Evolutionary conservation across 2,888 invertebrate genomes (phyloP), one percentile per base, ranked within the genome.

Genomic region (Isoperla grammatica): DNA sequence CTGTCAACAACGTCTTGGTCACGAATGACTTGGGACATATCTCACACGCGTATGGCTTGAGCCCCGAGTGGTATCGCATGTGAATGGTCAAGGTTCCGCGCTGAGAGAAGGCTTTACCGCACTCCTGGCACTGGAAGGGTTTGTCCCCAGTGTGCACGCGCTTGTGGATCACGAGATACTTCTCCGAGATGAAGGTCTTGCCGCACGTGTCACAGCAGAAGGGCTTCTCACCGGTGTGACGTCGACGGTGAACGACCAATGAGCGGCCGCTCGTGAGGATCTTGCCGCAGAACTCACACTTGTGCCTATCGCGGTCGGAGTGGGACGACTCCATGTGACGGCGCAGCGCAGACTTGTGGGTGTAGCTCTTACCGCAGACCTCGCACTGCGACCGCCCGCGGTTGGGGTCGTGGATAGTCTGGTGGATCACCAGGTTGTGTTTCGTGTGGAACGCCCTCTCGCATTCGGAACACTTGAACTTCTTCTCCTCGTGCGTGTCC

Each of bases 51-150:
- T 74, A 75, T 0, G 74, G 74, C 35, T 74, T 20, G 62, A 74
- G 74, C 2, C 74, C 74, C 0, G 74, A 74, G 60, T 75, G 74
- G 66, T 74, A 75, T 0, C 74, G 69, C 2, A 74, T 71, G 65
- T 75, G 74, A 2, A 75, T 74, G 39, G 74, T 74, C 9, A 74
- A 69, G 1, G 74, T 74, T 6, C 73, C 74, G 2, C 74, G 74
- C 63, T 75, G 74, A 2, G 74, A 74, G 48, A 75, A 75, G 1
- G 73, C 73, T 61, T 74, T 75, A 42, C 74, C 74, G 57, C 74
- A 75, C 73, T 76, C 73, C 4, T 78, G 76, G 63, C 83, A 83
- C 39, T 78, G 75, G 54, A 76, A 81, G 1, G 81, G 82, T 56
- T 81, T 74, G 0, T 79, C 72, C 1, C 80, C 79, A 1, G 77